Conservation (phyloP, 1,140 invertebrate genomes). For the Venustaconcha ellipsiformis region DNA sequence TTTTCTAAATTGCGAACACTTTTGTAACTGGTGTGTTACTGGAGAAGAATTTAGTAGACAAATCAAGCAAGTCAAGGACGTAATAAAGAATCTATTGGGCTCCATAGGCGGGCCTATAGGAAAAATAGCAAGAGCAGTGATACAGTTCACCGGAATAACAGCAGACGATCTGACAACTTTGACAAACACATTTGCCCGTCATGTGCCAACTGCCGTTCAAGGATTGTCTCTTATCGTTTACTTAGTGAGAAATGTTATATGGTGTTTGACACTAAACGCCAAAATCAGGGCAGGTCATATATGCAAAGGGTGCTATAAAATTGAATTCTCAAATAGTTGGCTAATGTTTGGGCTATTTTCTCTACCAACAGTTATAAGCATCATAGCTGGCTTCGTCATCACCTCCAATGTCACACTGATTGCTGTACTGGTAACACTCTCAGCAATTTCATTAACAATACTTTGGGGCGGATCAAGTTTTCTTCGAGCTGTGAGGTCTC, state of each 20-base stretch:
- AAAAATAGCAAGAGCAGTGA: conserved; percentile 4
- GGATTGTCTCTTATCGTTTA: not conserved
- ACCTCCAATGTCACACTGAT: no score
- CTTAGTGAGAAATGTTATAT: no score
- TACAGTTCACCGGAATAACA: not conserved
- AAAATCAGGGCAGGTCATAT: no score
- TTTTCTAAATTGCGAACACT: conserved; percentile 18
- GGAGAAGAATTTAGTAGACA: conserved; percentile 10
- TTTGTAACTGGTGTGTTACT: conserved; percentile 23
- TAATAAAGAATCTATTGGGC: not conserved
- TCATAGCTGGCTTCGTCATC: no score
- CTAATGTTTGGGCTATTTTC: no score
- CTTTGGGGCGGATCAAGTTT: not conserved
- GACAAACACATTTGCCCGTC: not conserved
- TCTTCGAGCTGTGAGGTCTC: not conserved
- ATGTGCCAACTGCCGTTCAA: not conserved
- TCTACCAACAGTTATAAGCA: no score
- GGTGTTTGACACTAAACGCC: no score
- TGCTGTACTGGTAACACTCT: no score
- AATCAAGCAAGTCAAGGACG: not conserved
- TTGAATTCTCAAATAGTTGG: no score
- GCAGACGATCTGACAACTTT: conserved; percentile 10
- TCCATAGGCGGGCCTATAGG: not conserved
- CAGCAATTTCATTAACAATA: not conserved
- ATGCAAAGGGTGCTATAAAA: no score